These are phyloP conservation scores for Drosophila trapezifrons DNA, from an alignment of 1,140 invertebrate genomes.

Conservation along the genomic window DNA sequence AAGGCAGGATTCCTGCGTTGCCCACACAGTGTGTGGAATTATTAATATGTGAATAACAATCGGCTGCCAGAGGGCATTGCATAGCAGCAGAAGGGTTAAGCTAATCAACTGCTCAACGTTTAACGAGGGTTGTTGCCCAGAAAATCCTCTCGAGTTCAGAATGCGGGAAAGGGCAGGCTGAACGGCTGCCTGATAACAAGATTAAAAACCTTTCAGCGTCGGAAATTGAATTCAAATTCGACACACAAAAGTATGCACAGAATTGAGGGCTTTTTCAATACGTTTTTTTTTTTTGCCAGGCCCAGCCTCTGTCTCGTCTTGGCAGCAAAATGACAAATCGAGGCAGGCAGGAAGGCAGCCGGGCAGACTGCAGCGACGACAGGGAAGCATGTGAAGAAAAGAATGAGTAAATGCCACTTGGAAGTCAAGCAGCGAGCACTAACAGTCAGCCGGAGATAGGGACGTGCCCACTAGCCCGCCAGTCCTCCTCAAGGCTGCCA, in stretches of 20 bases:
- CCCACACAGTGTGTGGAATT: conserved; percentile 29
- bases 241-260: conserved; percentile 80
- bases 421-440: conserved; percentile 74
- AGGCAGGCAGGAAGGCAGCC: conserved; percentile 45
- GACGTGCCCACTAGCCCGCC: conserved; percentile 54
- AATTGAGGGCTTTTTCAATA: conserved; percentile 55
- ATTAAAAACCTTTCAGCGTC: conserved; percentile 82
- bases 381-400: conserved; percentile 42
- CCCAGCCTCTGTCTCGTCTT: conserved; percentile 43
- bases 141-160: conserved; percentile 34
- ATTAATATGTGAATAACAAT: conserved; percentile 56
- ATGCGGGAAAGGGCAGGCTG: conserved; percentile 17
- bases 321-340: conserved; percentile 81
- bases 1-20: not conserved
- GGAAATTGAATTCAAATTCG: conserved; percentile 83
- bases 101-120: conserved; percentile 72
- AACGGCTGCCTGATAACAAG: conserved; percentile 70
- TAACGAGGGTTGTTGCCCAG: conserved; percentile 66
- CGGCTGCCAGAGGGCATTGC: conserved; percentile 28
- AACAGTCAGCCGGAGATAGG: conserved; percentile 68
- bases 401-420: conserved; percentile 81
- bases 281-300: conserved; percentile 19
- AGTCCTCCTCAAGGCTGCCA: not conserved
- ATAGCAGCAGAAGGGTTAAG: conserved; percentile 60
- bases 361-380: conserved; percentile 59